Evolutionary conservation across 2,888 invertebrate species (phyloP), one percentile per base, ranked within the genome.

Genomic region (Griposia aprilina): DNA sequence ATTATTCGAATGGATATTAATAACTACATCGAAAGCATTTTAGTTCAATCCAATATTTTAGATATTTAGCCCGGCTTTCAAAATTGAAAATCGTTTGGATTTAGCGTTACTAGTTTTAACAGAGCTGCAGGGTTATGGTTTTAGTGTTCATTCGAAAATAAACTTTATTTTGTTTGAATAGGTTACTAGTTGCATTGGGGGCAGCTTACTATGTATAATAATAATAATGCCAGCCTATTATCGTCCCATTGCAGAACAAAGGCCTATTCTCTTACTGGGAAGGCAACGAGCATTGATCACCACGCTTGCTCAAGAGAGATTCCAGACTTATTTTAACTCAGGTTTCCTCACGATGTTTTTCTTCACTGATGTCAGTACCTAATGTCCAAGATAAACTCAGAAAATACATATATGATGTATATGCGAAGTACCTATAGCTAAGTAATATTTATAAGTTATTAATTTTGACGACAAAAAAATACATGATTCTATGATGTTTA

Each of bases 21-120:
- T 76, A 57, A 50, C 20, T 66, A 23, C 36, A 50, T 71, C 23
- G 60, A 17, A 76, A 76, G 30, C 30, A 59, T 83, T 71, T 71
- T 52, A 70, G 41, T 45, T 4, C 15, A 36, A 60, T 45, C 7
- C 15, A 36, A 60, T 66, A 76, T 83, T 77, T 81, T 26, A 57
- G 8, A 45, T 41, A 59, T 66, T 59, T 26, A 74, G 48, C 17
- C 59, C 15, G 26, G 45, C 52, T 55, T 75, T 70, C 45, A 59
- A 52, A 74, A 70, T 57, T 74, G 17, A 59, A 52, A 74, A 70
- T 57, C 71, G 17, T 68, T 23, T 20, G 20, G 11, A 63, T 26
- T 66, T 36, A 74, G n/a, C 36, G 50, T 13, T 76, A 55, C 36
- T 62, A 69, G 60, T 59, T 69, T 63, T 26, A 70, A 79, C 69